Evolutionary conservation across 2,797 vertebrate genomes (phyloP).

Genomic region (Ciconia nigra): DNA sequence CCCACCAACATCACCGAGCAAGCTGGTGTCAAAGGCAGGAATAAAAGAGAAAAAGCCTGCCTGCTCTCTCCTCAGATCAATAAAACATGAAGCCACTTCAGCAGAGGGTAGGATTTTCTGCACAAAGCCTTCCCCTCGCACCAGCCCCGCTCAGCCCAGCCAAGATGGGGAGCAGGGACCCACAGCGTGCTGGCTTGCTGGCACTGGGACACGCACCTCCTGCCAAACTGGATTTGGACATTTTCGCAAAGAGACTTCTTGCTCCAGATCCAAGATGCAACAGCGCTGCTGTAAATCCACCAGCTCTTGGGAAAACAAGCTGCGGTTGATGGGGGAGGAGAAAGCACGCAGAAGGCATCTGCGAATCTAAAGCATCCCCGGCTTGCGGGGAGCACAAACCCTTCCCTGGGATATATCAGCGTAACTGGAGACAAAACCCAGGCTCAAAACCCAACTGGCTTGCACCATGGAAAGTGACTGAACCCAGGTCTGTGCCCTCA

Average conservation of each 20-base stretch:
- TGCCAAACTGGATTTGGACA: neutral
- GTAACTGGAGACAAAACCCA: neutral
- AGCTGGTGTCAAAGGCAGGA: neutral
- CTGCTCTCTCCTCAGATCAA: neutral
- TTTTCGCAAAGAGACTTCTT: neutral
- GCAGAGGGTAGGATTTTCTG: neutral
- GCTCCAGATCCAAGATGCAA: neutral
- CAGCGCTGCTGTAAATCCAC: neutral
- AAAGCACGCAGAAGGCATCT: neutral
- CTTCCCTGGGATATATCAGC: neutral
- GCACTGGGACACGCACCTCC: neutral
- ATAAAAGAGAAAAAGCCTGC: neutral
- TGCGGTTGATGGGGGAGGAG: neutral
- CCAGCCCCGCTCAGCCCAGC: neutral
- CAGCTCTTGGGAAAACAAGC: neutral
- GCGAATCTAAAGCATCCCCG: fast-evolving
- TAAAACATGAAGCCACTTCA: fast-evolving
- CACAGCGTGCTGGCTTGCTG: neutral
- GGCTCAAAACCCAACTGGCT: neutral
- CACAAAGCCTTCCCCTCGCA: neutral
- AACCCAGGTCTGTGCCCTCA: neutral
- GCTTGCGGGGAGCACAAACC: neutral
- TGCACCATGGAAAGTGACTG: fast-evolving
- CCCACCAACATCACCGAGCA: fast-evolving
- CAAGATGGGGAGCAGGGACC: neutral